A percentile compares a stretch with the other conserved stretches of the same genome.
phyloP scores from a whole-genome alignment of 2,113 vertebrate species.

The Eira barbara region DNA sequence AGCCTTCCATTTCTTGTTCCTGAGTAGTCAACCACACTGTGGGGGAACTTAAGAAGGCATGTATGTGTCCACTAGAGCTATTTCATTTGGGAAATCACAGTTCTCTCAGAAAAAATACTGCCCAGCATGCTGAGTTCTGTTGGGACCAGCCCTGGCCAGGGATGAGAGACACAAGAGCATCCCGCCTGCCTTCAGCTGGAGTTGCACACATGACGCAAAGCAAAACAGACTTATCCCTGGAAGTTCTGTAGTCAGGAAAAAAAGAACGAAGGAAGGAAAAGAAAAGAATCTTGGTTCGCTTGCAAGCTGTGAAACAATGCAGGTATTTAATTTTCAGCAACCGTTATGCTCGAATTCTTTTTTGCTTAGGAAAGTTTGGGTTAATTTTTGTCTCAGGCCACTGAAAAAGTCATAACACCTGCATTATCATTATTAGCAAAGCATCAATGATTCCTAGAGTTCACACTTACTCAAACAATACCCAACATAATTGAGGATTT shows the following conservation, averaged over 20 bases:
- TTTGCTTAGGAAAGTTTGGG: not conserved
- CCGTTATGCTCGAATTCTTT: fast-evolving
- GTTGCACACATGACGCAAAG: not conserved
- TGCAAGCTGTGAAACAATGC: not conserved
- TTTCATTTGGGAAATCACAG: not conserved
- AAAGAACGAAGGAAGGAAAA: too few relatives aligned
- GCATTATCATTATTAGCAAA: not conserved
- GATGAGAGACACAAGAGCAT: not conserved
- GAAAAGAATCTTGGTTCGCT: not conserved
- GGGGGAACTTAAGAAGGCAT: not conserved
- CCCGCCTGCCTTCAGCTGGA: too few relatives aligned
- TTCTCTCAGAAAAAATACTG: not conserved
- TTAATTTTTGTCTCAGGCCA: not conserved
- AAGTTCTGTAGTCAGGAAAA: not conserved
- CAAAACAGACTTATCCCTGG: not conserved
- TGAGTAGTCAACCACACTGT: not conserved
- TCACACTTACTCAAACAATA: not conserved
- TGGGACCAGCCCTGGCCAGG: too few relatives aligned
- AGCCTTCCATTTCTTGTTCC: not conserved
- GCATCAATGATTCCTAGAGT: not conserved
- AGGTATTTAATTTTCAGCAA: not conserved
- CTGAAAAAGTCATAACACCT: not conserved
- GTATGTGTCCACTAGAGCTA: not conserved
- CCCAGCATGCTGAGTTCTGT: not conserved
- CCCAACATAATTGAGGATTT: not conserved